Conservation (phyloP, 1,140 invertebrate genomes). For the Ceratina australensis region DNA sequence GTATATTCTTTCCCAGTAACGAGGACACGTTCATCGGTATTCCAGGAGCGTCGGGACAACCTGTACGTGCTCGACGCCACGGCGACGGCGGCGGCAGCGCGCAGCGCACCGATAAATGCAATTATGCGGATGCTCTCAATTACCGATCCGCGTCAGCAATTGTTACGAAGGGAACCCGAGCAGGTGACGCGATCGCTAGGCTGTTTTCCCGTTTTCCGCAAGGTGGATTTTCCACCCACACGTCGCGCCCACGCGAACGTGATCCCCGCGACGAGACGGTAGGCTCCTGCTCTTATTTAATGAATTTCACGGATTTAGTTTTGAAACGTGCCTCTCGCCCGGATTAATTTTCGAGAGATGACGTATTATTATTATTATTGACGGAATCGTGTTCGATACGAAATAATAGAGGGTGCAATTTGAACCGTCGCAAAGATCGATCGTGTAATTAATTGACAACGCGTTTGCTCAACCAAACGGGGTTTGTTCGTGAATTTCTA, state of each 20-base stretch:
- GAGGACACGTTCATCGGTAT: conserved; percentile 68
- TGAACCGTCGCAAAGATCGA: neutral
- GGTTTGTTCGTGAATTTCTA: conserved; percentile 21
- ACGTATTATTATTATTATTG: too few species aligned
- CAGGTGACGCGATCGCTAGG: conserved; percentile 37
- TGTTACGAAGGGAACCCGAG: conserved; percentile 64
- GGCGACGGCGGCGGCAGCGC: conserved; percentile 30
- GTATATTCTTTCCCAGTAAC: conserved; percentile 55
- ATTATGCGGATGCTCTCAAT: conserved; percentile 72
- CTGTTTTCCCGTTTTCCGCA: conserved; percentile 21
- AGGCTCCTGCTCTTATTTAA: neutral
- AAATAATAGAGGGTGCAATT: neutral
- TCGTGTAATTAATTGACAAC: conserved; percentile 38
- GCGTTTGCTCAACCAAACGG: conserved; percentile 32
- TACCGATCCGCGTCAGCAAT: conserved; percentile 71
- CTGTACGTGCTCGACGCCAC: conserved; percentile 63
- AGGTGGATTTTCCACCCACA: neutral
- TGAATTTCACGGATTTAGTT: neutral
- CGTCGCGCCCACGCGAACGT: neutral
- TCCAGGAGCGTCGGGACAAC: conserved; percentile 55
- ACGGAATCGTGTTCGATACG: too few species aligned
- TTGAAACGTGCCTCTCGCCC: neutral
- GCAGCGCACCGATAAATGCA: conserved; percentile 59
- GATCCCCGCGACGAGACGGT: neutral
- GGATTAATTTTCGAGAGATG: neutral